phyloP scores from a whole-genome alignment of 2,888 invertebrate genomes.

The Cerastoderma edule region DNA sequence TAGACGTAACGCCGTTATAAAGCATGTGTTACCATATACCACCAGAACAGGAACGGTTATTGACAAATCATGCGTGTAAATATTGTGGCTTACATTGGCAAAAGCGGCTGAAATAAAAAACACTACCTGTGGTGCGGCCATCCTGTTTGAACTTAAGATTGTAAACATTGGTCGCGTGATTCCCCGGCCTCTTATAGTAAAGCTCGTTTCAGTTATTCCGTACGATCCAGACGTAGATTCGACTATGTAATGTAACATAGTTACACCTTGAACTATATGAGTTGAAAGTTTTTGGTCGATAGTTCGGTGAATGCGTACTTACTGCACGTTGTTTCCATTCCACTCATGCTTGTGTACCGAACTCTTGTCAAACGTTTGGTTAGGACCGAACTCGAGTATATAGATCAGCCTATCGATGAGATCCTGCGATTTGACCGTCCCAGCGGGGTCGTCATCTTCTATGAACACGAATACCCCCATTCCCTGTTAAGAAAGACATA shows the following conservation, averaged over 20 bases:
- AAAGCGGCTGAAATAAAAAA: too few relatives aligned
- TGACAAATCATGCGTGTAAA: too few relatives aligned
- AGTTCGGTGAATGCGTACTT: not conserved
- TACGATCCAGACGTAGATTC: not conserved
- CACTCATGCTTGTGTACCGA: constrained; percentile 36
- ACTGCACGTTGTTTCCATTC: constrained; percentile 35
- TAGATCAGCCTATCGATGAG: constrained; percentile 52
- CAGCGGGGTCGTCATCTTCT: constrained; percentile 29
- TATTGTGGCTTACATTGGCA: too few relatives aligned
- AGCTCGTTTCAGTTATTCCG: not conserved
- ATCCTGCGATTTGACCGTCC: constrained; percentile 25
- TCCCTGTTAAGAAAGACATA: constrained; percentile 34
- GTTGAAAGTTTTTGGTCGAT: not conserved
- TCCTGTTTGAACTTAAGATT: not conserved
- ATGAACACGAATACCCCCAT: constrained; percentile 41
- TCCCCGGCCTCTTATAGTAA: not conserved
- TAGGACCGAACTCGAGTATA: constrained; percentile 14
- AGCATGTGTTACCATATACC: too few relatives aligned
- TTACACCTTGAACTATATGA: not conserved
- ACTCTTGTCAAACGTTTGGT: constrained; percentile 30
- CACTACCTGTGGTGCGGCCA: too few relatives aligned
- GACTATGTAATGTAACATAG: not conserved
- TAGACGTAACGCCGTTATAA: too few relatives aligned
- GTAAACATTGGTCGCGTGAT: not conserved
- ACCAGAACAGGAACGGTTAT: too few relatives aligned